Evolutionary conservation across 1,140 invertebrate species (phyloP).

Genomic region (Trichogramma pretiosum): DNA sequence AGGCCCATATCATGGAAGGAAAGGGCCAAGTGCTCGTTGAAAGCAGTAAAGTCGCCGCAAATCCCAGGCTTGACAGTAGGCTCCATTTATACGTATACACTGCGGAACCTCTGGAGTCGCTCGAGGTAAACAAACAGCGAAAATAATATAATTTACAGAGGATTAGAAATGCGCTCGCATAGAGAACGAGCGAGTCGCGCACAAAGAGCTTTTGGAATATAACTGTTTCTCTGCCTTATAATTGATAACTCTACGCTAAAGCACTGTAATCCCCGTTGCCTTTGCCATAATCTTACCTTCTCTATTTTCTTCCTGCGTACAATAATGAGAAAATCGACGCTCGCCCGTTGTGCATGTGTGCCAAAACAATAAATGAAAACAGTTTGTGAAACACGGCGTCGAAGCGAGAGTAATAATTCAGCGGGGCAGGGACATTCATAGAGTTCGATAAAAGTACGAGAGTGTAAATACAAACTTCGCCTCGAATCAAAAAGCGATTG

Average conservation of each 20-base stretch:
- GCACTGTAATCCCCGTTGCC: conserved; percentile 39
- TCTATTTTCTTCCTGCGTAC: no score
- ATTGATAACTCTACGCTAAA: conserved; percentile 48
- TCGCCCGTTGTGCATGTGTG: no score
- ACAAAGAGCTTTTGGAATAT: conserved; percentile 34
- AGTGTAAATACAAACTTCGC: no score
- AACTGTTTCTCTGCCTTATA: conserved; percentile 47
- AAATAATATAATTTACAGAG: conserved; percentile 47
- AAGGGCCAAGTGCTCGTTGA: conserved; percentile 22
- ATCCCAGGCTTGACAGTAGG: conserved; percentile 23
- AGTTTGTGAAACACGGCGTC: no score
- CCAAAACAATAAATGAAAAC: no score
- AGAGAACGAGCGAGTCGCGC: conserved; percentile 4
- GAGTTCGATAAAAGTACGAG: no score
- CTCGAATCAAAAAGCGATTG: no score
- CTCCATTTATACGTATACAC: no score
- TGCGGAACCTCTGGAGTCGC: conserved; percentile 35
- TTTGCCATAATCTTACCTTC: conserved; percentile 7
- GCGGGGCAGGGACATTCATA: no score
- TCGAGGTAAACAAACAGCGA: conserved; percentile 45
- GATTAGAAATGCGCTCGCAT: conserved; percentile 35
- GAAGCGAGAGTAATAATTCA: no score
- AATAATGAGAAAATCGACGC: no score
- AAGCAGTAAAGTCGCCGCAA: conserved; percentile 44
- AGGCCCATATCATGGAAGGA: no score